Evolutionary conservation across 2,888 invertebrate genomes (phyloP), one percentile per base, ranked within the genome.

Genomic region (Parnassius apollo): DNA sequence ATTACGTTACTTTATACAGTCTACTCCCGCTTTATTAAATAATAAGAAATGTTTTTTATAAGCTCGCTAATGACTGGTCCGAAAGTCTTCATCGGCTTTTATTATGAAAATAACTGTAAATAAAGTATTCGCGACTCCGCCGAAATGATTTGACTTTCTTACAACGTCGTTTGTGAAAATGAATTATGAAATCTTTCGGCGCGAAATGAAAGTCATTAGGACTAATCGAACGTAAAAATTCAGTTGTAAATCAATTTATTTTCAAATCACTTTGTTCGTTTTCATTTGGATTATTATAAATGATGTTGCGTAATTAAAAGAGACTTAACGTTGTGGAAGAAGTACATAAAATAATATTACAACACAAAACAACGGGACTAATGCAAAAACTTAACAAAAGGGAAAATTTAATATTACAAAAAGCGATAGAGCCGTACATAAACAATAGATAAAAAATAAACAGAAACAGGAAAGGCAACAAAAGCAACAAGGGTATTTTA

Each of bases 71-170:
- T 65, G 65, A 59, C 22, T 65, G 46, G 57, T 12, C 59, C 59
- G 65, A 66, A 68, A 65, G 59, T 65, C 68, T 71, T 65, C 69
- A 66, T 68, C 65, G 67, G 65, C 65, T 65, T 67, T 69, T 70
- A 70, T 70, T 70, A 67, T 65, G 59, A 67, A 64, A 65, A 61
- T 65, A 65, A 66, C 67, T 10, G 52, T 55, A 45, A n/a, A n/a
- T n/a, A n/a, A n/a, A 56, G 42, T 57, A 53, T 22, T 57, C 52
- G 25, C 42, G 57, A 44, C 57, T 42, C 13, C 25, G 53, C 50
- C 48, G 18, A 57, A 60, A 64, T 61, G 18, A 64, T 64, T 53
- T n/a, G 53, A 46, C 56, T 18, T 35, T 55, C 45, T 58, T 60
- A 18, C 51, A 46, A 46, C 11, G 18, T 56, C 59, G 53, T 65